phyloP scores from a whole-genome alignment of 2,113 vertebrate genomes.

The Pelobates fuscus region DNA sequence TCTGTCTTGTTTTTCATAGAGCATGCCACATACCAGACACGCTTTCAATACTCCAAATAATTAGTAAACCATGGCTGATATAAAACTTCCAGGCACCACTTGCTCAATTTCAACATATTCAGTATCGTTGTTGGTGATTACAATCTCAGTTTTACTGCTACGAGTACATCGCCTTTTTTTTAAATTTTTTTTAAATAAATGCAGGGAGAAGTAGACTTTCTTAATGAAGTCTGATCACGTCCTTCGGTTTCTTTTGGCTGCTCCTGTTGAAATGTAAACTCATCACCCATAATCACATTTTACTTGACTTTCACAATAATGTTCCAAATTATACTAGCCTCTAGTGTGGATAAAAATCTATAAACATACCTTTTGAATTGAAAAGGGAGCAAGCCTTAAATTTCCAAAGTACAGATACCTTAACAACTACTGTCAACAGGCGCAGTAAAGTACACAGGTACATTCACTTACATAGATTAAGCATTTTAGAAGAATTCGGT shows the following conservation, averaged over 20 bases:
- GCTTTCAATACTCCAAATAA: too few relatives aligned
- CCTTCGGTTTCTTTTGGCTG: not conserved
- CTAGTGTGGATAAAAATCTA: not conserved
- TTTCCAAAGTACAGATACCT: not conserved
- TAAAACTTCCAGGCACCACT: too few relatives aligned
- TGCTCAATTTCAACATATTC: too few relatives aligned
- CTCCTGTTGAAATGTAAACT: conserved; percentile 3
- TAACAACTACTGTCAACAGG: conserved; percentile 18
- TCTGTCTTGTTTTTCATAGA: too few relatives aligned
- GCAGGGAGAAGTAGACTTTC: not conserved
- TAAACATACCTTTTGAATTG: not conserved
- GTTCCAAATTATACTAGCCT: conserved; percentile 2
- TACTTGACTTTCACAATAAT: not conserved
- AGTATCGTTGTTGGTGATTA: too few relatives aligned
- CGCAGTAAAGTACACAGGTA: not conserved
- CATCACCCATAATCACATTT: not conserved
- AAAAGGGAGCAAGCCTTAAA: not conserved
- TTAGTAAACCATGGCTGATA: too few relatives aligned
- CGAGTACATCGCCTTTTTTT: too few relatives aligned
- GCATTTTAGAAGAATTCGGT: conserved; percentile 25
- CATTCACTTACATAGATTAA: conserved; percentile 11
- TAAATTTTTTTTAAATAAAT: not conserved
- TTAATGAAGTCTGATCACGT: not conserved
- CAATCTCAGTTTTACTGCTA: too few relatives aligned
- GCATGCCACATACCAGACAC: too few relatives aligned